Conservation (phyloP, 2,113 vertebrate species). For the Saccopteryx leptura region DNA sequence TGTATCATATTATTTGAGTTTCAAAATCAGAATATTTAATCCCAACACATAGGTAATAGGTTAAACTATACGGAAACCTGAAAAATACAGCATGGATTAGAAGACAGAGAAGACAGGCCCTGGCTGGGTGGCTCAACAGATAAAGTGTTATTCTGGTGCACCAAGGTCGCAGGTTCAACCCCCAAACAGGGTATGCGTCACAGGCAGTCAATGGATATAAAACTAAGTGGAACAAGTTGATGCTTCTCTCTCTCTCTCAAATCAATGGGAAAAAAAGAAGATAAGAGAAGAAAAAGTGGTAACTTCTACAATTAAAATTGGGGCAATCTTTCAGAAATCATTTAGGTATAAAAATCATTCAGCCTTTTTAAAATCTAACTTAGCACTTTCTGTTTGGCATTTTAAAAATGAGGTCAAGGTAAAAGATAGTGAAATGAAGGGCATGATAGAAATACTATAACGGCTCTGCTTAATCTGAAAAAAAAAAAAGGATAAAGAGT, state of each 20-base stretch:
- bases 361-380: not conserved
- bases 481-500: not conserved
- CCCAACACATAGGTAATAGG: not conserved
- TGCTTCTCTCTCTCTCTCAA: no score
- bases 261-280: no score
- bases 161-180: no score
- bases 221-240: no score
- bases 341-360: conserved; percentile 6
- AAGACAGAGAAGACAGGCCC: not conserved
- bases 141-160: no score
- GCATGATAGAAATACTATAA: not conserved
- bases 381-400: not conserved
- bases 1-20: not conserved
- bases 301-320: conserved; percentile 11
- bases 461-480: not conserved
- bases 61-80: not conserved
- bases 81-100: not conserved
- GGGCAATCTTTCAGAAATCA: conserved; percentile 14
- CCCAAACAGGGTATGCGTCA: no score
- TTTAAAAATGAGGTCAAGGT: not conserved
- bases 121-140: no score
- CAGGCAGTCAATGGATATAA: no score
- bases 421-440: not conserved
- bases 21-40: conserved; percentile 21
- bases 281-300: not conserved